Base-by-base conservation (phyloP, 2,797 vertebrate species). In the Fratercula arctica region DNA sequence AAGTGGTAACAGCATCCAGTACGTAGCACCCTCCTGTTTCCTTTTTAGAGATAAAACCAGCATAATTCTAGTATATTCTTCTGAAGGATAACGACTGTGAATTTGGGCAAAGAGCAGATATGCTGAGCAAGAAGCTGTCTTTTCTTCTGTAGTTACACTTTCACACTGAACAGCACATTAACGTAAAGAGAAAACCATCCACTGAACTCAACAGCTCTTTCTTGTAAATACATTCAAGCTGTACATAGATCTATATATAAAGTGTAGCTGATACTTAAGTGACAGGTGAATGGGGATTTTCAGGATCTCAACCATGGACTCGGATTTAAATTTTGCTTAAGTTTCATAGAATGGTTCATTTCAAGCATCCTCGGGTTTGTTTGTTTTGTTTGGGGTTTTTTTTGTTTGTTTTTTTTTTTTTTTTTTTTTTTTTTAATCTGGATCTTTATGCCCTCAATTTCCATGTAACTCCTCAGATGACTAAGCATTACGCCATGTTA, bases 21-120 rank as follows among this genome's bases (percentile, higher is more conserved):
- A 37, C 2, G 0, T 9, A 59, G 50, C 25, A 77, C 9, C 16
- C 13, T 35, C 1, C 0, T 4, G 13, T 48, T 54, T 75, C 48
- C 31, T 29, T 87, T 41, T 43, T 11, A 46, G 69, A 25, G 16
- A 64, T 29, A 77, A 86, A 72, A 1, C 7, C 48, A 61, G 28
- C 2, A 53, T 19, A 80, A 72, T n/a, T 64, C 63, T 60, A 43
- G 29, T 45, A 66, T 10, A 46, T 37, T 72, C 14, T 85, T 67
- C 51, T 80, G 43, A 72, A 79, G 57, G n/a, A 78, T 37, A 60
- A 73, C 25, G 23, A 77, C 54, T 13, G 3, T 70, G 35, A 68
- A 41, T 64, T 17, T 91, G 45, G 20, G 28, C 39, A 51, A 68
- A 60, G 17, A 53, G 23, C 21, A 89, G 46, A 17, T 16, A 85